Conservation (phyloP, 2,113 vertebrate species). For the Cromileptes altivelis region DNA sequence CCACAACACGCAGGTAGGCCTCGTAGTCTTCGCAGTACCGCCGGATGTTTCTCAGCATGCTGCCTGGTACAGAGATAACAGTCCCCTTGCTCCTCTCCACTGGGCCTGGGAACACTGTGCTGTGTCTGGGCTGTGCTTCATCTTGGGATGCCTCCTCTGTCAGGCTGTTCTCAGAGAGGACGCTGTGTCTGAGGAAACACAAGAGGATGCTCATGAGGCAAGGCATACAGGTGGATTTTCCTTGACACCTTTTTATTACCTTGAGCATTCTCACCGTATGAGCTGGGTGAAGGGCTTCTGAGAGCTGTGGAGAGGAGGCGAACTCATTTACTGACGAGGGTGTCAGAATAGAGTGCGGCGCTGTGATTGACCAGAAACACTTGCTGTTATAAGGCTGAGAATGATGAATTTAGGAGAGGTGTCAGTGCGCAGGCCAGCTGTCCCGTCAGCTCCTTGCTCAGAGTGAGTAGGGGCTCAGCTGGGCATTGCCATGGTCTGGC, state of each 20-base stretch:
- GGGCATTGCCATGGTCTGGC: constrained; percentile 59
- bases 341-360: neutral
- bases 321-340: constrained; percentile 14
- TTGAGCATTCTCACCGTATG: constrained; percentile 10
- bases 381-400: neutral
- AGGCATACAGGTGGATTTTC: neutral
- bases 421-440: constrained; percentile 11
- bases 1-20: constrained; percentile 86
- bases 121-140: constrained; percentile 34
- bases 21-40: constrained; percentile 86
- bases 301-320: constrained; percentile 15
- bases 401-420: constrained; percentile 57
- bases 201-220: neutral
- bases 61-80: constrained; percentile 82
- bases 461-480: constrained; percentile 71
- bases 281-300: constrained; percentile 10
- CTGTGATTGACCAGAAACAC: constrained; percentile 35
- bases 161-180: constrained; percentile 78
- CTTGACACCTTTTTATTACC: constrained; percentile 33
- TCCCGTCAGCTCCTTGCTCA: constrained; percentile 23
- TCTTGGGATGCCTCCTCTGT: constrained; percentile 75
- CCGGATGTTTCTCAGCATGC: constrained; percentile 84
- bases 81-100: constrained; percentile 31
- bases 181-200: constrained; percentile 60
- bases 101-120: constrained; percentile 24